Evolutionary conservation across 2,797 vertebrate genomes (phyloP).

Genomic region (Cirrhinus molitorella): DNA sequence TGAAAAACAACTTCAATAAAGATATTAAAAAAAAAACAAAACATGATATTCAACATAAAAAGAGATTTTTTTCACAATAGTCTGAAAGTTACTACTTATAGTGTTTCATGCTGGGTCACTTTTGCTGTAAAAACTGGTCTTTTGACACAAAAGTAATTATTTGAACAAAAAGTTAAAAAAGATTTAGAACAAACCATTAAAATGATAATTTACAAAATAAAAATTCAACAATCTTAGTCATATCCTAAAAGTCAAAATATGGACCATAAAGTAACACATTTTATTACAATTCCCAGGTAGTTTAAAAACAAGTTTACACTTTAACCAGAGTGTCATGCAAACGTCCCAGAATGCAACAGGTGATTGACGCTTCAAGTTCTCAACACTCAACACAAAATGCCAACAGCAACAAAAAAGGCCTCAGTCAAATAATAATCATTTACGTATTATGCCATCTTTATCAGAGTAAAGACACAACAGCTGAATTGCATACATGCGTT

Average conservation of each 20-base stretch:
- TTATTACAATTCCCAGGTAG: slow-evolving; percentile 3
- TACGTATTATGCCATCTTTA: background rate
- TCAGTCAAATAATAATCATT: no score
- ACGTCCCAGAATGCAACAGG: slow-evolving; percentile 49
- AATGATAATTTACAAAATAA: background rate
- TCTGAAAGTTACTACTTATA: background rate
- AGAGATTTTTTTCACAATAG: background rate
- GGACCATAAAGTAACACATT: slow-evolving; percentile 5
- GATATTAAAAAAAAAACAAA: background rate
- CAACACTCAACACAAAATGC: background rate
- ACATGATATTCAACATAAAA: background rate
- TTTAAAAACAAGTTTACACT: slow-evolving; percentile 5
- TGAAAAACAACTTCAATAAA: background rate
- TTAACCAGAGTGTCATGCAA: slow-evolving; percentile 26
- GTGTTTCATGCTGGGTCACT: slow-evolving; percentile 4
- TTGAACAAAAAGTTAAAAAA: background rate
- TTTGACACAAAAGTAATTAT: background rate
- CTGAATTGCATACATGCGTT: slow-evolving; percentile 30
- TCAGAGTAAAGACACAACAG: background rate
- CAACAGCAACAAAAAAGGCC: slow-evolving; percentile 25
- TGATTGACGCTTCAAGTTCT: slow-evolving; percentile 34
- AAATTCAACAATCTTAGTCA: slow-evolving; percentile 6
- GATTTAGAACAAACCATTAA: background rate
- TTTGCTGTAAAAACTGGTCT: background rate
- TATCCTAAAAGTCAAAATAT: slow-evolving; percentile 14